Conservation (phyloP, 2,113 vertebrate species). For the Fregetta grallaria region DNA sequence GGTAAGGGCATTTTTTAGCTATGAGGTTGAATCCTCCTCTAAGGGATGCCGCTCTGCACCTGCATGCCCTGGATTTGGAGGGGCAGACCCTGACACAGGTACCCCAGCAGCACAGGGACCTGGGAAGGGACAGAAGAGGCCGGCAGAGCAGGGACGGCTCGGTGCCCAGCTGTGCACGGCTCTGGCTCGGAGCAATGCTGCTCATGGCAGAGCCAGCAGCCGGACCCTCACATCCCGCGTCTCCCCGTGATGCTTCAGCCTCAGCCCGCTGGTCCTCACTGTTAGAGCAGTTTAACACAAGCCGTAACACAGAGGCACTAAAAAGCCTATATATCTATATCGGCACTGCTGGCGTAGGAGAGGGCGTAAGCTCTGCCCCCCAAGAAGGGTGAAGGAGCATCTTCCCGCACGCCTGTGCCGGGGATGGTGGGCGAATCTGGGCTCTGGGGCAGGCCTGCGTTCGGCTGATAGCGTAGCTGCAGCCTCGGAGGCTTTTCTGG, state of each 20-base stretch:
- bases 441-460: background rate
- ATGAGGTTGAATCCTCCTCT: background rate
- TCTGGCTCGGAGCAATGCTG: background rate
- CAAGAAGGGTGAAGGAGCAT: fast-evolving
- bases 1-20: background rate
- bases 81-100: background rate
- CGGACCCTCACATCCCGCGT: fast-evolving
- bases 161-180: fast-evolving
- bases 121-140: background rate
- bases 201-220: background rate
- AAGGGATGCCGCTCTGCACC: background rate
- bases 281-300: background rate
- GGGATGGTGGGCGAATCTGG: fast-evolving
- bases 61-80: background rate
- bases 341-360: fast-evolving
- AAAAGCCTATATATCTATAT: background rate
- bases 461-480: background rate
- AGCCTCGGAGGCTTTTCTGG: background rate
- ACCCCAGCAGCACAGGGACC: background rate
- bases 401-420: fast-evolving
- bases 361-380: background rate
- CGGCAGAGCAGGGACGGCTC: background rate
- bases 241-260: background rate
- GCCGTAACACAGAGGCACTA: background rate
- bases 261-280: fast-evolving